Evolutionary conservation across 2,888 invertebrate species (phyloP), one percentile per base, ranked within the genome.

Genomic region (Andrena marginata): DNA sequence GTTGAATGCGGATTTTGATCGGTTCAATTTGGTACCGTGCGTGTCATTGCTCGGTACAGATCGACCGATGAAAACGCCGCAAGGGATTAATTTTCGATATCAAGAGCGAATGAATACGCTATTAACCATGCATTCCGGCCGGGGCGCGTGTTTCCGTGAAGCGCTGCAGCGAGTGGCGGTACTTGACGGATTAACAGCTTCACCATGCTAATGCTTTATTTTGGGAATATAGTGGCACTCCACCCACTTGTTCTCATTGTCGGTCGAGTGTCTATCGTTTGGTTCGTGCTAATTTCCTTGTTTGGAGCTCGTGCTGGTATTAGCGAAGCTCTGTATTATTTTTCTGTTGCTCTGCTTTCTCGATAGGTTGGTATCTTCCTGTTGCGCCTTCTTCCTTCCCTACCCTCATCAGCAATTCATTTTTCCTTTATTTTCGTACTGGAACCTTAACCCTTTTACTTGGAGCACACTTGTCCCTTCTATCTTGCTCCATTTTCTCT

Each of bases 141-240:
- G 42, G 42, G 42, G 16, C 54, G 48, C 48, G 77, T 54, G 72
- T 79, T 23, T 20, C 65, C 23, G 54, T 78, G 73, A 84, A 83
- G 78, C 51, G 26, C 8, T n/a, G 56, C 10, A 42, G 42, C 42
- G 16, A 26, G 7, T 1, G 56, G 56, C 29, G 6, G 42, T 33
- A 35, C n/a, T 62, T 16, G 20, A 26, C 29, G 10, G 10, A 29
- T 60, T 51, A 65, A 60, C 56, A 56, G 56, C 10, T 56, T 23
- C 26, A 26, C 26, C 23, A 3, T 23, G 23, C 26, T 8, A 56
- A 56, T 56, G 56, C 56, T 56, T 56, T 23, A 23, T 20, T 20
- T 26, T 23, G 23, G 10, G 56, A 23, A 13, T 23, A 56, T 2
- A 26, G 23, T 23, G 1, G 23, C 20, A 56, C 10, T 13, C 20